Evolutionary conservation across 2,113 vertebrate genomes (phyloP), one percentile per base, ranked within the genome.

Genomic region (Climacteris rufus): DNA sequence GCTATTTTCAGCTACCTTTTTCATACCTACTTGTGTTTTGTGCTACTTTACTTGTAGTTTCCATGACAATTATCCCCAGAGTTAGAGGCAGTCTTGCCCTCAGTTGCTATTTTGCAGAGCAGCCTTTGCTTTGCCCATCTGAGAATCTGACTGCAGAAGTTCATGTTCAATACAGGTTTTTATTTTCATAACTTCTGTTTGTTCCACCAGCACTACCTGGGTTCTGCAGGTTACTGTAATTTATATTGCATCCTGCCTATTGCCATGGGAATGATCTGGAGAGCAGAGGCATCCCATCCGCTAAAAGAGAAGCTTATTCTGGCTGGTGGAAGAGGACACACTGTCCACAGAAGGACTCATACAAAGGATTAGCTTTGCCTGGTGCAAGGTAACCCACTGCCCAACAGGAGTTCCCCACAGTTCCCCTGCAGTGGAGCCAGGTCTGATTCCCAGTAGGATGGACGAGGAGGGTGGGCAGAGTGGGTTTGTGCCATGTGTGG

Each of bases 1-100:
- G 86, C 90, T 95, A 94, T 96, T 95, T 95, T 86, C 92, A 92
- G 94, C 84, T 89, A 77, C 76, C 68, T 96, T 97, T 94, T 90
- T 83, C 59, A 30, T 90, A 86, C 90, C 83, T 97, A 42, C 93
- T 77, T 72, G 35, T 77, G 47, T 54, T 90, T 70, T 92, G 90
- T 90, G 92, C 94, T 88, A n/a, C 94, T 97, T 96, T 83, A 31
- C 93, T 86, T 83, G 59, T 89, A 59, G 89, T 97, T 97, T 94
- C 94, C 92, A 94, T 95, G 94, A 94, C 96, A 90, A 86, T 95
- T 94, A 93, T 89, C 76, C 92, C 47, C 44, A 57, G 72, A 88
- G 85, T 83, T 45, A 65, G 82, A 83, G 52, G 42, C 90, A 92
- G 76, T 68, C 50, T 83, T 90, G 71, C 53, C 72, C 80, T 95